Evolutionary conservation across 2,113 vertebrate species (phyloP).

Genomic region (Hyla sarda): DNA sequence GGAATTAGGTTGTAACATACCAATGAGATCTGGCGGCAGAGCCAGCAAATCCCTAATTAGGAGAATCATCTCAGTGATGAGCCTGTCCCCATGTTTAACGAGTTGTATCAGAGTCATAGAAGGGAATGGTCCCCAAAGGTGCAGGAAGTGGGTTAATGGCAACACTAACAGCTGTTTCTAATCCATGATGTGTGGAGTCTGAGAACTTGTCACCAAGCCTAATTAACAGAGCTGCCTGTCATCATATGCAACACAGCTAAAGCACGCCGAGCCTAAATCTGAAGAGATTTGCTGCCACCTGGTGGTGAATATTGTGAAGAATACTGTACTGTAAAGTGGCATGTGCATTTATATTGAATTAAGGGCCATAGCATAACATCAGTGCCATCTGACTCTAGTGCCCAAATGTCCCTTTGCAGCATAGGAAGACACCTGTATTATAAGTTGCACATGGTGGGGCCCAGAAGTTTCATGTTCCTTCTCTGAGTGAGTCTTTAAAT

Average conservation of each 20-base stretch:
- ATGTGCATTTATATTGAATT: too few species aligned
- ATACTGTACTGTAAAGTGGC: too few species aligned
- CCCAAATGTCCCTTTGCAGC: too few species aligned
- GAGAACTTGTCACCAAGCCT: slow-evolving; percentile 14
- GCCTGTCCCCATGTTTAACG: background rate
- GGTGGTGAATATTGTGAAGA: background rate
- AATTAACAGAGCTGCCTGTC: slow-evolving; percentile 30
- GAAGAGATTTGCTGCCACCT: slow-evolving; percentile 31
- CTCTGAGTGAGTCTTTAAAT: too few species aligned
- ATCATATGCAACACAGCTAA: background rate
- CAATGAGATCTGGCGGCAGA: background rate
- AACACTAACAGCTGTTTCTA: background rate
- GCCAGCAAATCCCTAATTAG: slow-evolving; percentile 32
- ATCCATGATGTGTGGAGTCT: background rate
- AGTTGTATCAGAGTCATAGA: background rate
- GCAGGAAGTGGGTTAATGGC: slow-evolving; percentile 39
- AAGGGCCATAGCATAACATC: too few species aligned
- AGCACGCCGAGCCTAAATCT: background rate
- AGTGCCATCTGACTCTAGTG: too few species aligned
- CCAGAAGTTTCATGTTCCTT: too few species aligned
- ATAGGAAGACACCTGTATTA: too few species aligned
- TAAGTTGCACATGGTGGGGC: too few species aligned
- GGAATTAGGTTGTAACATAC: background rate
- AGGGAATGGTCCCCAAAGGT: slow-evolving; percentile 42
- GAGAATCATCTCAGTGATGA: background rate